Percentiles rank a stretch among this genome's conserved stretches.
These are phyloP conservation scores for Sturnus vulgaris DNA, from an alignment of 2,113 vertebrate genomes.

Conservation along the genomic window DNA sequence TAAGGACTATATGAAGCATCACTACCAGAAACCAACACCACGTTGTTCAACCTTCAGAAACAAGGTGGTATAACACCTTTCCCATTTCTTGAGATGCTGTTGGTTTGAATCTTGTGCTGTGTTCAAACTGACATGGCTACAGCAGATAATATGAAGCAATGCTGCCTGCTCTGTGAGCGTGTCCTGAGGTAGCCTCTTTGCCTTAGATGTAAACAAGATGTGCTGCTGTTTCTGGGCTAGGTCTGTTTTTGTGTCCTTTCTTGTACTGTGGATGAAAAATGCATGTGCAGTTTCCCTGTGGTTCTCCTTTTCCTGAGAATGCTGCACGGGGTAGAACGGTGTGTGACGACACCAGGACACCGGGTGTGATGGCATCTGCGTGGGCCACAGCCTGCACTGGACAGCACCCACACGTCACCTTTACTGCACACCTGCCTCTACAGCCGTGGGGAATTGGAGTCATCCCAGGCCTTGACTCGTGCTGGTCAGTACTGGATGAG, in stretches of 20 bases:
- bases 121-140: neutral
- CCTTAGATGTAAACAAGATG: neutral
- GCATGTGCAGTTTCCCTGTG: accelerated
- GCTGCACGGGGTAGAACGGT: neutral
- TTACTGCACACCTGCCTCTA: neutral
- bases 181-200: neutral
- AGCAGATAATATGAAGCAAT: neutral
- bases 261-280: neutral
- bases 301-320: neutral
- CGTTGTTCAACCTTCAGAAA: neutral
- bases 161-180: neutral
- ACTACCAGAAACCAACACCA: neutral
- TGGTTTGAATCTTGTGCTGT: neutral
- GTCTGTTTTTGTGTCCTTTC: neutral
- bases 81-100: neutral
- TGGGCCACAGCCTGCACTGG: accelerated
- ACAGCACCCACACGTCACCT: neutral
- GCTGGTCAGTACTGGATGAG: neutral
- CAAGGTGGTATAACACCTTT: neutral
- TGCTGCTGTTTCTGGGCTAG: neutral
- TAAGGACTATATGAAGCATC: neutral
- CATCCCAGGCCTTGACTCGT: neutral
- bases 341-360: neutral
- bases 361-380: too few relatives aligned
- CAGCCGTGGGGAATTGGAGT: neutral